phyloP scores from a whole-genome alignment of 1,140 invertebrate species.

The Mizuhopecten yessoensis region DNA sequence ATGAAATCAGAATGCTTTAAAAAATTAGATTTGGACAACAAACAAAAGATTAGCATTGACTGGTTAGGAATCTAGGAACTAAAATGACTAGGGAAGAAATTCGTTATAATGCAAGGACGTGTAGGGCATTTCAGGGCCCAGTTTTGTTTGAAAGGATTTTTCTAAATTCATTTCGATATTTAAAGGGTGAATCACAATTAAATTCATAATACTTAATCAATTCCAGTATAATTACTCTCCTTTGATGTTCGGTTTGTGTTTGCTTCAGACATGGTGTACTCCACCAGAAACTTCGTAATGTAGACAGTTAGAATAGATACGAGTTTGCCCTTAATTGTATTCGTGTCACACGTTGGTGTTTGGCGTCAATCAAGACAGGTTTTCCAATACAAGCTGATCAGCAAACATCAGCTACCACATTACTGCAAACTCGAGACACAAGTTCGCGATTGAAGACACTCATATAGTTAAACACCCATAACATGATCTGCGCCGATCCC shows the following conservation, averaged over 20 bases:
- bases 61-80: too few relatives aligned
- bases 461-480: constrained; percentile 14
- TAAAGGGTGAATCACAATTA: background rate
- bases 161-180: background rate
- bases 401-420: constrained; percentile 32
- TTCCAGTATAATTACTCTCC: background rate
- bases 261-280: background rate
- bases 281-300: background rate
- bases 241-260: background rate
- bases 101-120: too few relatives aligned
- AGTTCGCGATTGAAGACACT: background rate
- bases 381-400: constrained; percentile 17
- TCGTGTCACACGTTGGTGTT: background rate
- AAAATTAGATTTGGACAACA: too few relatives aligned
- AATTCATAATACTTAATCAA: background rate
- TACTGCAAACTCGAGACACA: constrained; percentile 3
- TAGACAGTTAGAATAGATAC: background rate
- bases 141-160: background rate
- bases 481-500: background rate
- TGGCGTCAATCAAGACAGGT: background rate
- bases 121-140: too few relatives aligned
- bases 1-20: too few relatives aligned
- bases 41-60: too few relatives aligned
- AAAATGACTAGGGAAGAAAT: too few relatives aligned
- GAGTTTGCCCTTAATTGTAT: background rate